Evolutionary conservation across 1,140 invertebrate genomes (phyloP), one percentile per base, ranked within the genome.

Genomic region (Ridgeia piscesae): DNA sequence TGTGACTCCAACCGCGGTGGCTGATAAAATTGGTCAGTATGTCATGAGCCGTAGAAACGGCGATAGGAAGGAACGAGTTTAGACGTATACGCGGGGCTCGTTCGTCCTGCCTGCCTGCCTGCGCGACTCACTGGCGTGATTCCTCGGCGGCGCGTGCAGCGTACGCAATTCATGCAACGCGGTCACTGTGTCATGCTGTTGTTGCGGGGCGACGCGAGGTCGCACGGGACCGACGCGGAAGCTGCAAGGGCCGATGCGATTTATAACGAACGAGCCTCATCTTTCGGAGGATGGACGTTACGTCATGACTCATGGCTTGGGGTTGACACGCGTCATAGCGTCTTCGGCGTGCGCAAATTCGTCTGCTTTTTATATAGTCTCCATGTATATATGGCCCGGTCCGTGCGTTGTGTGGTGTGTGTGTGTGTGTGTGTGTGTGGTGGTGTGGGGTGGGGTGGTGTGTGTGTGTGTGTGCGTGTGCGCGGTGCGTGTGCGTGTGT

Each of bases 1-100:
- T 77, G 58, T 77, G 58, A 42, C 42, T 42, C 42, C 11, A 11
- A 42, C 11, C 58, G 58, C 27, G 58, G 58, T 77, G 58, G 58
- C 58, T 77, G 58, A 77, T 77, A 77, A 77, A 77, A 77, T 77
- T 77, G 58, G 58, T 77, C 58, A 77, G 58, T 77, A 77, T 77
- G 58, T 77, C 58, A 77, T 77, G 58, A 77, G 58, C 58, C 58
- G 58, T 77, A 21, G 58, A 77, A 77, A 77, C 58, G 58, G 58
- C 58, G 58, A 77, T 77, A 77, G 58, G 58, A 77, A 21, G 58
- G 58, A 77, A 77, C 58, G 58, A 17, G 58, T 77, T 77, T 77
- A 77, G 58, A 77, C 58, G 58, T 77, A 77, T 77, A 77, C 58
- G 58, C 0, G 58, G 58, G 58, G 58, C 58, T 11, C 58, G 58